Conservation (phyloP, 37 sponge, comb jelly and placozoan species). For the Cladorhizidae sp. region DNA sequence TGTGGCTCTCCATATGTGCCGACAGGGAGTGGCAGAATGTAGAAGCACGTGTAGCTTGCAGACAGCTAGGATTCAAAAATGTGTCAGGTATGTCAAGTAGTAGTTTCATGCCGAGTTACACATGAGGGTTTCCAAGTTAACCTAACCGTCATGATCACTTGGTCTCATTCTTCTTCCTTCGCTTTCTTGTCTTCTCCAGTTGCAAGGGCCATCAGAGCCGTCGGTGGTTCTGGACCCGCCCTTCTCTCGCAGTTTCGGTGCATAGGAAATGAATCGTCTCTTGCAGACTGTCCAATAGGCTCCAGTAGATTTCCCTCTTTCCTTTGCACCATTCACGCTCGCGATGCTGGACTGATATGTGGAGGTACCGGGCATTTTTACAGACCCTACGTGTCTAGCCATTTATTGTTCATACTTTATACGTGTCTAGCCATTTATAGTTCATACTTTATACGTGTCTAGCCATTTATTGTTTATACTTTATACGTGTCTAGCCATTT, state of each 20-base stretch:
- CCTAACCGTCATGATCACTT: no score
- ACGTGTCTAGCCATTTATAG: no score
- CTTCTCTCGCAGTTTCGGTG: not conserved
- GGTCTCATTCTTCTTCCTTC: no score
- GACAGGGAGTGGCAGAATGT: not conserved
- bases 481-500: no score
- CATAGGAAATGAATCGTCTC: conserved; percentile 1
- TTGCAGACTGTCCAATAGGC: not conserved
- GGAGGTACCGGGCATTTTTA: no score
- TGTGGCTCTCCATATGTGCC: conserved; percentile 6
- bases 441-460: not conserved
- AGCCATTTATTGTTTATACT: not conserved
- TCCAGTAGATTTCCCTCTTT: not conserved
- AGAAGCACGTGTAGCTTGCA: conserved; percentile 11
- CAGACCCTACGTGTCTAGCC: no score
- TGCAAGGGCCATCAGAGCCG: not conserved
- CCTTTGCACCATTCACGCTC: not conserved
- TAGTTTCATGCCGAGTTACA: not conserved
- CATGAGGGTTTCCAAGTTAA: not conserved
- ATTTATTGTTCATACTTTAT: not conserved
- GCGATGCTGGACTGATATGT: conserved; percentile 15
- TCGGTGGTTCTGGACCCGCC: not conserved
- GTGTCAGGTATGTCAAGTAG: not conserved
- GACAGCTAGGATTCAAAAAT: conserved; percentile 13
- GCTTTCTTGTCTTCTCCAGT: not conserved